Base-by-base conservation (phyloP, 2,113 vertebrate species). In the Sula dactylatra region DNA sequence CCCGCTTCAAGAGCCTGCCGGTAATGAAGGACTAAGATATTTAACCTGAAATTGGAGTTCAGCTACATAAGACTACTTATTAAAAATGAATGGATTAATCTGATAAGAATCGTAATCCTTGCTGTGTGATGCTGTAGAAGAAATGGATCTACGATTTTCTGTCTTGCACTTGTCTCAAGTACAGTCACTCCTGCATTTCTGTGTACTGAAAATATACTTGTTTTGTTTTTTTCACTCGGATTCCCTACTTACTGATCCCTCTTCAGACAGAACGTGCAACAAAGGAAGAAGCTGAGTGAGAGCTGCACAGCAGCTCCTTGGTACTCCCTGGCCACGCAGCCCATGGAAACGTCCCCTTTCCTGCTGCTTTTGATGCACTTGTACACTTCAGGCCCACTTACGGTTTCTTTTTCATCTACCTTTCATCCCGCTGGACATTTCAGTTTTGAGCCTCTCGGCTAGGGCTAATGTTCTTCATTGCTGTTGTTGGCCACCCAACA, bases 291-390 rank as follows among this genome's bases (percentile, higher is more conserved):
- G 29, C 29, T 38, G 13, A 32, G 50, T 10, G 47, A 74, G 25
- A 36, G 18, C 16, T 55, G 26, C 34, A 7, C 26, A 21, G 77
- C 50, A 34, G 12, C 56, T 67, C 38, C 36, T 9, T 31, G 42
- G 18, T 25, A 5, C 31, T 19, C 19, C 59, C 26, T 13, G 62
- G 31, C 29, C 52, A 16, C 1, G 4, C 19, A 20, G 15, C 31
- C 13, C 1, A 0, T 0, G 0, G 32, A 55, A 62, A 62, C 9
- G 14, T 27, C 42, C 36, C 31, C 4, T 54, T 70, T 26, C 5
- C 20, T 7, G 38, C 29, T 34, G 31, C 59, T 34, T 49, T 26
- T 17, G 27, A 6, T 38, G 58, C 31, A 3, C 36, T 36, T 17
- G 11, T 0, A 10, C 26, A 15, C 50, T 42, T 52, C 32, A 50